Evolutionary conservation across 2,113 vertebrate genomes (phyloP).

Genomic region (Varanus komodoensis): DNA sequence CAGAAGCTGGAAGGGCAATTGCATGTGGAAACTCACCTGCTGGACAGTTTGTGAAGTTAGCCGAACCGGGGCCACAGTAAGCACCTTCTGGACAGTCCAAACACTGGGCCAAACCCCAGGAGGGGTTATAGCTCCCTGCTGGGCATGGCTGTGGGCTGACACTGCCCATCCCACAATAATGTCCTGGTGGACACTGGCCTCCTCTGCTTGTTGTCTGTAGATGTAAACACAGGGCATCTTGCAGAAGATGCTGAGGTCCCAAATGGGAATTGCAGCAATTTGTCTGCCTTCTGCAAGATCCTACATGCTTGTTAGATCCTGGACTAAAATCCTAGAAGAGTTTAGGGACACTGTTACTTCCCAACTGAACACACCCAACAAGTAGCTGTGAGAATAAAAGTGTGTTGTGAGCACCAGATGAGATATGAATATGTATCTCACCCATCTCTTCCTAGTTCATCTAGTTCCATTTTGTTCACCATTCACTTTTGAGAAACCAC

Average conservation of each 20-base stretch:
- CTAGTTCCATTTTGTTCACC: neutral
- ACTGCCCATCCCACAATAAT: conserved; percentile 82
- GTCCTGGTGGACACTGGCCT: conserved; percentile 81
- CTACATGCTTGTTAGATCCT: rapidly evolving
- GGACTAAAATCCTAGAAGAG: neutral
- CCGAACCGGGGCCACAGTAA: conserved; percentile 59
- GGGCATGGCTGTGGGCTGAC: conserved; percentile 81
- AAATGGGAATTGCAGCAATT: neutral
- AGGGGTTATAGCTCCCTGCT: conserved; percentile 79
- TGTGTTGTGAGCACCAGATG: neutral
- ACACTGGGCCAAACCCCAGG: conserved; percentile 50
- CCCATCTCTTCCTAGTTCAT: neutral
- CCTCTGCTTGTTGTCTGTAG: conserved; percentile 65
- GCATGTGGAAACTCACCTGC: conserved; percentile 53
- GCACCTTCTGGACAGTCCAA: conserved; percentile 70
- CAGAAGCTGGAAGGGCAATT: rapidly evolving
- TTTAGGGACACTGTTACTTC: neutral
- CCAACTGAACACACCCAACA: neutral
- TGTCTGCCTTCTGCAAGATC: neutral
- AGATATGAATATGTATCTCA: neutral
- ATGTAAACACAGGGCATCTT: neutral
- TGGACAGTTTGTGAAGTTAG: conserved; percentile 49
- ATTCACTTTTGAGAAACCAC: neutral
- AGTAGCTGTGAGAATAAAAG: neutral
- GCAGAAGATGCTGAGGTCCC: neutral